Conservation (phyloP, 2,888 invertebrate species). For the Leucoptera coffeella region DNA sequence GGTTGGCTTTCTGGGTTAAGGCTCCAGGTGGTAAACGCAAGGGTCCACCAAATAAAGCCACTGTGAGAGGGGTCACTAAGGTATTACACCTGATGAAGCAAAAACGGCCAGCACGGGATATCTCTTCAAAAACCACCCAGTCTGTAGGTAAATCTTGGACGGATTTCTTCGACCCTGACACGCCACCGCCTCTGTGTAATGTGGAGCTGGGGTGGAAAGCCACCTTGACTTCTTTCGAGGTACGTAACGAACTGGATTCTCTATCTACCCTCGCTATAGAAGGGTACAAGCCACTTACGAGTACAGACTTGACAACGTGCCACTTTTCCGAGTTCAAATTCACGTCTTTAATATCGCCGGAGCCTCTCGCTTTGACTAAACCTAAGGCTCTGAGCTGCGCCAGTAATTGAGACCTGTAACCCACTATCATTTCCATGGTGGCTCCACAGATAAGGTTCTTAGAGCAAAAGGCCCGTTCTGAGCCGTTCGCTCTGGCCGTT, state of each 20-base stretch:
- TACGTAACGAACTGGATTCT: conserved; percentile 54
- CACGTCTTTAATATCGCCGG: conserved; percentile 67
- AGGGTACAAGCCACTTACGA: conserved; percentile 87
- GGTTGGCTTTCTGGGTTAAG: conserved; percentile 33
- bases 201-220: conserved; percentile 58
- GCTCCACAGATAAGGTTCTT: conserved; percentile 71
- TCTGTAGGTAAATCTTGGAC: conserved; percentile 59
- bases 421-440: conserved; percentile 86
- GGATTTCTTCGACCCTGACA: conserved; percentile 18
- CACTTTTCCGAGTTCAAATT: conserved; percentile 82
- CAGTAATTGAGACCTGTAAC: conserved; percentile 75
- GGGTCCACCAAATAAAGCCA: conserved; percentile 74
- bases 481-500: conserved; percentile 53
- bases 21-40: conserved; percentile 49
- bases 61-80: conserved; percentile 71
- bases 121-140: conserved; percentile 86
- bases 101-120: conserved; percentile 62
- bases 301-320: conserved; percentile 86
- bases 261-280: conserved; percentile 73
- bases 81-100: conserved; percentile 77
- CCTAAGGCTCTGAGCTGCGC: conserved; percentile 73
- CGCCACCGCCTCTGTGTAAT: conserved; percentile 51
- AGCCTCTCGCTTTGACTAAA: conserved; percentile 59
- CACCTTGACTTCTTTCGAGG: conserved; percentile 53
- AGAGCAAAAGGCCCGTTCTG: conserved; percentile 66